Percentiles rank a stretch among this genome's conserved stretches.
Conservation (phyloP, 2,888 invertebrate species). For the Stenodera caucasica region DNA sequence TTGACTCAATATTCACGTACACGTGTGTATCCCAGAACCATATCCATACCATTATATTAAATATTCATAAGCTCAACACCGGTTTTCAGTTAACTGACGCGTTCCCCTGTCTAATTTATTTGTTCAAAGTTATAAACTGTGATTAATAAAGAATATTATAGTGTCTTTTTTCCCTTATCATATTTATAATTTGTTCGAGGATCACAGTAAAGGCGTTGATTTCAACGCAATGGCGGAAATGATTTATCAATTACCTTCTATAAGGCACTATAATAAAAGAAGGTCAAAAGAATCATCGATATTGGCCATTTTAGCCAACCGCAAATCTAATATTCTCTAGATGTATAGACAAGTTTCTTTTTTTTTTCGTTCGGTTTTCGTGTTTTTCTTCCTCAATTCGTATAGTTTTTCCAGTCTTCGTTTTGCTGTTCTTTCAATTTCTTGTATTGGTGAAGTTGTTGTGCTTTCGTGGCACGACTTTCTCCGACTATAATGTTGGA, state of each 20-base stretch:
- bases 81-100: neutral
- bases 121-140: constrained; percentile 8
- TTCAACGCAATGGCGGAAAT: constrained; percentile 1
- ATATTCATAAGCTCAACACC: neutral
- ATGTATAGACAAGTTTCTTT: neutral
- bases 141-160: constrained; percentile 1
- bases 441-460: neutral
- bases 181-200: constrained; percentile 26
- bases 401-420: neutral
- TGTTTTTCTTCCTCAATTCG: neutral
- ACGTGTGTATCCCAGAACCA: too few species aligned
- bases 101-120: too few species aligned
- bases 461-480: constrained; percentile 4
- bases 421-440: neutral
- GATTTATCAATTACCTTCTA: constrained; percentile 6
- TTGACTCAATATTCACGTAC: too few species aligned
- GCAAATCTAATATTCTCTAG: constrained; percentile 1
- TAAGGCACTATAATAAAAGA: too few species aligned
- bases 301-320: neutral
- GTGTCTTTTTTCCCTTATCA: too few species aligned
- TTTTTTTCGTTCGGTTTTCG: neutral
- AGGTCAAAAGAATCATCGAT: neutral
- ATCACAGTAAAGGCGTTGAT: constrained; percentile 7
- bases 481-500: neutral
- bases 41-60: too few species aligned